These are phyloP conservation scores for Heliornis fulica DNA, from an alignment of 2,113 vertebrate genomes.

Conservation along the genomic window DNA sequence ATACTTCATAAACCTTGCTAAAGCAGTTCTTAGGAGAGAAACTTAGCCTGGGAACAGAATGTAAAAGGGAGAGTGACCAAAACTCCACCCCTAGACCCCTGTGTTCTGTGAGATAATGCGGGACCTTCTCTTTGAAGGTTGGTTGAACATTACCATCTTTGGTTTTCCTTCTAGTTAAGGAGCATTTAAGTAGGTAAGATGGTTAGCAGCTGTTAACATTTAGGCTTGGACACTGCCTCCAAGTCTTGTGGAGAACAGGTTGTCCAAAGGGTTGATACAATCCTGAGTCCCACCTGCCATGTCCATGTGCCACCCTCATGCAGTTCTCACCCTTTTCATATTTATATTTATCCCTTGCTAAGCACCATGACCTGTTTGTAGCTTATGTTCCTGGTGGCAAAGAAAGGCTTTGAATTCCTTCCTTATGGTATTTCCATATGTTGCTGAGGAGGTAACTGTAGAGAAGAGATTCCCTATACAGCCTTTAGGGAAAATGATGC, in stretches of 20 bases:
- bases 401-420: neutral
- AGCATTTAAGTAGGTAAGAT: neutral
- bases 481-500: neutral
- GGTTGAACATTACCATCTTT: neutral
- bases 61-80: neutral
- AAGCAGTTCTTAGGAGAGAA: neutral
- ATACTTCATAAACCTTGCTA: neutral
- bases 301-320: accelerated
- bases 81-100: accelerated
- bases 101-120: neutral
- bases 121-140: neutral
- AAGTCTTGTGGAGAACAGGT: neutral
- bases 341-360: neutral
- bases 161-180: neutral
- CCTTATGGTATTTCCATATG: neutral
- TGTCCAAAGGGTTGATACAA: neutral
- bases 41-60: neutral
- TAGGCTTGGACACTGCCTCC: neutral
- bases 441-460: neutral
- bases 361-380: neutral
- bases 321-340: neutral
- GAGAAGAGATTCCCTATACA: neutral
- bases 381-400: neutral
- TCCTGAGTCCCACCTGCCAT: accelerated
- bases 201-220: neutral